Percentiles rank a stretch among this genome's conserved stretches.
Conservation (phyloP, 2,113 vertebrate genomes). For the Cryptotis parvus region DNA sequence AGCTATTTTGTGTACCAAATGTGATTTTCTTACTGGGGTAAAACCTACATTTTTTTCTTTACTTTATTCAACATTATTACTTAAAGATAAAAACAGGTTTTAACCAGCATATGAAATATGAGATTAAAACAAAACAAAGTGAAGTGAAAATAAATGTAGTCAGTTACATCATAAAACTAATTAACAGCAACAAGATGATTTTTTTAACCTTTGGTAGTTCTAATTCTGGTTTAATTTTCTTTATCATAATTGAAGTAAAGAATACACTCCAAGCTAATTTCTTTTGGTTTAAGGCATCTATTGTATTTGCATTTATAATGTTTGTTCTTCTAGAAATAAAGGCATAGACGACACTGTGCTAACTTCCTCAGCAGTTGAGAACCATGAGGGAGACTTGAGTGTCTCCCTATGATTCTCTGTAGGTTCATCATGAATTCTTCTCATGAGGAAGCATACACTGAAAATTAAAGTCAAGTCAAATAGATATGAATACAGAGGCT, state of each 20-base stretch:
- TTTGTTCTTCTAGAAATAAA: slow-evolving; percentile 22
- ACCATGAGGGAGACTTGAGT: neutral
- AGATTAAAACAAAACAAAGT: slow-evolving; percentile 44
- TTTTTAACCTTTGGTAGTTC: slow-evolving; percentile 59
- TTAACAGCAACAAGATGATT: slow-evolving; percentile 55
- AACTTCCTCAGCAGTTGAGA: neutral
- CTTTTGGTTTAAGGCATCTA: slow-evolving; percentile 61
- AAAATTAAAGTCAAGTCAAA: neutral
- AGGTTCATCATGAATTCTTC: neutral
- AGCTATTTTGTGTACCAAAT: neutral
- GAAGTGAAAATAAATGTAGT: slow-evolving; percentile 62
- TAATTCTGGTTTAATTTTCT: slow-evolving; percentile 72
- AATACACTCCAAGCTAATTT: slow-evolving; percentile 61
- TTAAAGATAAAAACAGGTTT: slow-evolving; percentile 68
- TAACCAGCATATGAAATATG: slow-evolving; percentile 58
- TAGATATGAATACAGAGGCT: neutral
- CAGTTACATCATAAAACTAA: slow-evolving; percentile 61
- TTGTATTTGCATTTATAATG: slow-evolving; percentile 26
- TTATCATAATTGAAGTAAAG: slow-evolving; percentile 62
- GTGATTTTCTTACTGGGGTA: slow-evolving; percentile 11
- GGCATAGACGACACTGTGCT: neutral
- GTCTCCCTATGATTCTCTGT: neutral
- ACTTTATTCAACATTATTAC: slow-evolving; percentile 41
- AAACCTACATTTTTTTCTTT: neutral
- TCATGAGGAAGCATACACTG: neutral